phyloP scores from a whole-genome alignment of 2,888 invertebrate species.

The Melikaiella ostensackeni region DNA sequence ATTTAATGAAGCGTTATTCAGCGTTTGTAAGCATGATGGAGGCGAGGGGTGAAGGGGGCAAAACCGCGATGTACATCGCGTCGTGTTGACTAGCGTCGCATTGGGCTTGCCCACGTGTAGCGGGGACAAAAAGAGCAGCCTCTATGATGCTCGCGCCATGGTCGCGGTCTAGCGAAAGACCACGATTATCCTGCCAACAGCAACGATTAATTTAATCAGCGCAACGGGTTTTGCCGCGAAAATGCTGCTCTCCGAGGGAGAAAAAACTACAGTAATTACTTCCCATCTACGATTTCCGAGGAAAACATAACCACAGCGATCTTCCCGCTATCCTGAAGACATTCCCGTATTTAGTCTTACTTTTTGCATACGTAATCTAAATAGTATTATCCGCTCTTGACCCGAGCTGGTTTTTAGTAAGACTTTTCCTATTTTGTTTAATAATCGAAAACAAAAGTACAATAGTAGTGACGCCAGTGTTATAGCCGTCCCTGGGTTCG shows the following conservation, averaged over 20 bases:
- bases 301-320: conserved; percentile 9
- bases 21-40: conserved; percentile 28
- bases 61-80: conserved; percentile 19
- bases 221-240: conserved; percentile 42
- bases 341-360: conserved; percentile 8
- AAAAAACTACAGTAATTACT: conserved; percentile 29
- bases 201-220: conserved; percentile 55
- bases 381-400: no score
- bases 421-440: no score
- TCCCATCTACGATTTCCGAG: conserved; percentile 18
- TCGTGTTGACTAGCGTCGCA: conserved; percentile 18
- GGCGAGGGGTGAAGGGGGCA: background rate
- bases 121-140: conserved; percentile 37
- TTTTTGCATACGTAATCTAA: no score
- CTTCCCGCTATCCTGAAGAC: background rate
- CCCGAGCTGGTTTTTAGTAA: no score
- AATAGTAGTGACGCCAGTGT: no score
- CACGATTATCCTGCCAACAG: conserved; percentile 36
- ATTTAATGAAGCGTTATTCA: conserved; percentile 39
- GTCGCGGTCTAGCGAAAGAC: conserved; percentile 38
- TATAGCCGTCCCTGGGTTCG: no score
- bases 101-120: conserved; percentile 51
- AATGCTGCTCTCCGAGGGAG: conserved; percentile 21
- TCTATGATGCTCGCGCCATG: conserved; percentile 34
- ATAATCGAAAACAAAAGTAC: no score